Base-by-base conservation (phyloP, 2,888 invertebrate species). In the Polyommatus icarus region DNA sequence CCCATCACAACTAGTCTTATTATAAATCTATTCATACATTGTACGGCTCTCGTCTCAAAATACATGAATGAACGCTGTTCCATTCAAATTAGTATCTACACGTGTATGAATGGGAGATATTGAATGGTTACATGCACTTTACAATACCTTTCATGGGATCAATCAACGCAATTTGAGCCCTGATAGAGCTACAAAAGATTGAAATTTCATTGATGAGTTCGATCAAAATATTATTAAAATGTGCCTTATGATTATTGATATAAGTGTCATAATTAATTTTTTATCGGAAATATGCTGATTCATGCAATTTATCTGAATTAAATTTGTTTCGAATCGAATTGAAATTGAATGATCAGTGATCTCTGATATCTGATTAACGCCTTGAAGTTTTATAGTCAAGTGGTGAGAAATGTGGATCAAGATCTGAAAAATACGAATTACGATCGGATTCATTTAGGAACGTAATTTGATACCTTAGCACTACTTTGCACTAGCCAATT, bases 61-160 rank as follows among this genome's bases (percentile, higher is more conserved):
- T 75, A 73, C 46, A 79, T 79, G 79, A 79, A 79, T 79, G 79
- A 79, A 79, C 72, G 75, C 36, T 40, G 36, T 76, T 78, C 76
- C 75, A 75, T 75, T 75, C 75, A 75, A 75, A 75, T 75, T 50
- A 75, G 50, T 75, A 54, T 54, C 54, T 50, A 54, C 72, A 77
- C 59, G 50, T 72, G 59, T 71, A 77, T 77, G 77, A 77, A 77
- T 77, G 77, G 61, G 29, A 67, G 24, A 72, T 54, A 57, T 72
- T 77, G 72, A 77, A 77, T 77, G 77, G 73, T 50, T 75, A 75
- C 75, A 75, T 75, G 46, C 50, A 54, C 75, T 54, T 54, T 54
- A 46, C 75, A 50, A 46, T 75, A 75, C 75, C 40, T 75, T 46
- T 50, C 50, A 72, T 54, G 20, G 18, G 29, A 24, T 54, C 54